These are phyloP conservation scores for Eulemur rufifrons DNA, from an alignment of 2,113 vertebrate genomes.

Conservation along the genomic window DNA sequence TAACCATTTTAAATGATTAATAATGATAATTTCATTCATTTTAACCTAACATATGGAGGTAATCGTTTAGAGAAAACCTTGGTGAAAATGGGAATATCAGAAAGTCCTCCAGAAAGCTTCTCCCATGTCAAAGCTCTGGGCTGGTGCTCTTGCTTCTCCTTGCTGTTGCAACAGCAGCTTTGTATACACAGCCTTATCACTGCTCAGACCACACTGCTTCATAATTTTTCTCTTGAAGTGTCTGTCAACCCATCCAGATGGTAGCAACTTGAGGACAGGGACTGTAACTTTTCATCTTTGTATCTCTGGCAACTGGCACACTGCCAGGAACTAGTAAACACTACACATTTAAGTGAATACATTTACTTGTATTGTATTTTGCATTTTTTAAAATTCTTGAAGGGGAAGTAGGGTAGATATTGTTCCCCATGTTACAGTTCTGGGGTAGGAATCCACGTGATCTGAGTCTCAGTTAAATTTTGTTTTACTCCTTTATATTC, in stretches of 20 bases:
- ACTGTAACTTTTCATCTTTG: slow-evolving; percentile 2
- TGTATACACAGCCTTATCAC: neutral
- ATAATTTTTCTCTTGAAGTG: neutral
- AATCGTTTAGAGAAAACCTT: neutral
- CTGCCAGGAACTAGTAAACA: neutral
- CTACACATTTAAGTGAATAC: neutral
- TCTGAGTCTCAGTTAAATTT: neutral
- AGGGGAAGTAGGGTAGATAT: neutral
- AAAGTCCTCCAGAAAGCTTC: neutral
- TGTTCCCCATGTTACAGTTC: neutral
- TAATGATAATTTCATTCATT: neutral
- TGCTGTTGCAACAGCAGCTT: slow-evolving; percentile 37
- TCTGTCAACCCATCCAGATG: slow-evolving; percentile 5
- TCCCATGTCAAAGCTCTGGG: neutral
- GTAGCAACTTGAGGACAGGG: slow-evolving; percentile 15
- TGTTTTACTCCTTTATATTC: neutral
- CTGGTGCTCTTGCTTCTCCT: neutral
- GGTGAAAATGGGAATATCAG: neutral
- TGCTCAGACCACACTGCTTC: neutral
- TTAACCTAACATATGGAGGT: neutral
- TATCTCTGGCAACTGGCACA: neutral
- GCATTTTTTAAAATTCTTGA: neutral
- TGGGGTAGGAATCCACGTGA: neutral
- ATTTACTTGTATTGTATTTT: neutral
- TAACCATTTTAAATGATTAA: neutral